Percentiles rank a stretch among this genome's conserved stretches.
These are phyloP conservation scores for Lycaena phlaeas DNA, from an alignment of 2,888 invertebrate species.

Conservation along the genomic window DNA sequence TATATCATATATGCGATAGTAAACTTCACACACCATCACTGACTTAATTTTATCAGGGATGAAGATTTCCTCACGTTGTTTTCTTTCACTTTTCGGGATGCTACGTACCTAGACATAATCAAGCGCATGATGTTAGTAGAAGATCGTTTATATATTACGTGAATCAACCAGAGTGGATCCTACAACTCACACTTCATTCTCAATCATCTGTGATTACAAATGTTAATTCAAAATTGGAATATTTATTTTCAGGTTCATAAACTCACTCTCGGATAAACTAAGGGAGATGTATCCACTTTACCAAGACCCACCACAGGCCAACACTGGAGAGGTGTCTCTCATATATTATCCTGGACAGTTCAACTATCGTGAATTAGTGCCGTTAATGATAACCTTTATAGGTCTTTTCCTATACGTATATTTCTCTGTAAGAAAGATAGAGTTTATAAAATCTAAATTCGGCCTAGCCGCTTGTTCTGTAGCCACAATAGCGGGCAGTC, in stretches of 20 bases:
- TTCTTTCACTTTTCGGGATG: too few relatives aligned
- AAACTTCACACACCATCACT: too few relatives aligned
- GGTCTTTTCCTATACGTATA: conserved; percentile 93
- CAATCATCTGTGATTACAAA: too few relatives aligned
- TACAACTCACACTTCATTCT: too few relatives aligned
- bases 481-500: conserved; percentile 86
- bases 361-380: conserved; percentile 87
- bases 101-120: too few relatives aligned
- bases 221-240: too few relatives aligned
- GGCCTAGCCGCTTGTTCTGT: conserved; percentile 92
- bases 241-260: conserved; percentile 77
- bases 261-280: conserved; percentile 80
- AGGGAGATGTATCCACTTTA: conserved; percentile 81
- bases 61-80: too few relatives aligned
- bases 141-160: too few relatives aligned
- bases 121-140: too few relatives aligned
- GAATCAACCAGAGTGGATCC: too few relatives aligned
- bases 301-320: conserved; percentile 60
- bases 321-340: conserved; percentile 59
- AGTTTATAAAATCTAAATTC: conserved; percentile 89
- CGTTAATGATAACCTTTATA: conserved; percentile 87
- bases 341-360: conserved; percentile 94
- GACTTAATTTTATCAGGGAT: too few relatives aligned
- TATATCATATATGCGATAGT: too few relatives aligned
- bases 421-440: conserved; percentile 96